Conservation (phyloP, 2,888 invertebrate species). For the Scaptomyza reducta region DNA sequence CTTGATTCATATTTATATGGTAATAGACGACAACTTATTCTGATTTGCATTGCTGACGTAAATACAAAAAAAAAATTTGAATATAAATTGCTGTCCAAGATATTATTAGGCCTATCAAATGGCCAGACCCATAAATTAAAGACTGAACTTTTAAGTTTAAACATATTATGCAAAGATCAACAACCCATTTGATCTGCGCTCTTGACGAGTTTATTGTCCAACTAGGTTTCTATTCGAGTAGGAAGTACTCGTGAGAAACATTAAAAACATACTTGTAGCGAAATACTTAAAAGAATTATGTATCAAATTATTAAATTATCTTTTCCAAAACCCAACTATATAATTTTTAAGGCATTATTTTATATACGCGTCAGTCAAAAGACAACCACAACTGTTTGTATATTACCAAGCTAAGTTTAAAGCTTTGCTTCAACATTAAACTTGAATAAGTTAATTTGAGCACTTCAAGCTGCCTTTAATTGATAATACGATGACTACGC, state of each 20-base stretch:
- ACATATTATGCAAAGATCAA: not conserved
- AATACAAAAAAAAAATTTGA: not conserved
- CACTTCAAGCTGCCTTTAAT: not conserved
- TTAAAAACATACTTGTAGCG: not conserved
- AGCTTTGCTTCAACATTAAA: conserved; percentile 15
- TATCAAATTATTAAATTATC: not conserved
- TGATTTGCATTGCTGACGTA: conserved; percentile 21
- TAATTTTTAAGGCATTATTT: not conserved
- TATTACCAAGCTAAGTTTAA: conserved; percentile 1
- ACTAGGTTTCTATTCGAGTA: not conserved
- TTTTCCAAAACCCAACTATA: not conserved
- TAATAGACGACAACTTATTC: conserved; percentile 9
- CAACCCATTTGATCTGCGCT: not conserved
- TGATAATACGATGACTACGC: not conserved
- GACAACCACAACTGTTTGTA: not conserved
- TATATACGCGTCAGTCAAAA: not conserved
- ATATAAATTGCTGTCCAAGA: not conserved
- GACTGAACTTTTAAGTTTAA: not conserved
- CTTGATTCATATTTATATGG: too few relatives aligned
- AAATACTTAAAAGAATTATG: not conserved
- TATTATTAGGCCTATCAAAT: not conserved
- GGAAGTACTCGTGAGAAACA: not conserved
- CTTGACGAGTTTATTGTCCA: not conserved
- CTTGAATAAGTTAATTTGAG: not conserved
- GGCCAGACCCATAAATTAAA: conserved; percentile 2